A percentile compares a stretch with the other conserved stretches of the same genome.
phyloP scores from a whole-genome alignment of 2,888 invertebrate species.

The Spodoptera picta region DNA sequence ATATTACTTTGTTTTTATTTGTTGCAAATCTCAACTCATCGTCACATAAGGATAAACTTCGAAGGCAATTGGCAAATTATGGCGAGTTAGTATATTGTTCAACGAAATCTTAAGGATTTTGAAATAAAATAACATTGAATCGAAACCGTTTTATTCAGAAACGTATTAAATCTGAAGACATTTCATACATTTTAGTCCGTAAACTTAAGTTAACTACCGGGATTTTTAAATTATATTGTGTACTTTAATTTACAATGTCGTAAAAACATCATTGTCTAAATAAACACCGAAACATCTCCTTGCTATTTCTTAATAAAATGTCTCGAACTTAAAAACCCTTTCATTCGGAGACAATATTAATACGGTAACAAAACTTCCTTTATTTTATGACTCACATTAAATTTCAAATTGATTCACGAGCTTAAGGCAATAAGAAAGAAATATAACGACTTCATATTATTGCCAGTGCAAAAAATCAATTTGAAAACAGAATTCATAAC shows the following conservation, averaged over 20 bases:
- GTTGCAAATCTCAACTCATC: too few relatives aligned
- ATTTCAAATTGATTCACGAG: constrained; percentile 57
- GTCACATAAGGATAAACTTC: too few relatives aligned
- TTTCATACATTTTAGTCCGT: constrained; percentile 20
- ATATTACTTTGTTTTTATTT: too few relatives aligned
- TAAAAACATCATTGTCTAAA: constrained; percentile 44
- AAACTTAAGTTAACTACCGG: constrained; percentile 16
- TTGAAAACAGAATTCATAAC: constrained; percentile 59
- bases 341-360: constrained; percentile 36
- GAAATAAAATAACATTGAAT: neutral
- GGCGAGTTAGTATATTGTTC: too few relatives aligned
- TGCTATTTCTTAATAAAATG: constrained; percentile 22
- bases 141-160: neutral
- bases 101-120: neutral
- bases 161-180: neutral
- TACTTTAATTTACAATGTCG: constrained; percentile 26
- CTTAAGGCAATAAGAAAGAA: constrained; percentile 46
- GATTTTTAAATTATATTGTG: constrained; percentile 18
- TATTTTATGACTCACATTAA: constrained; percentile 54
- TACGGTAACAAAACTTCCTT: constrained; percentile 38
- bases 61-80: too few relatives aligned
- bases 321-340: constrained; percentile 15
- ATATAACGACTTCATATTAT: constrained; percentile 59
- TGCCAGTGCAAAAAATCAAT: constrained; percentile 57
- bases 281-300: constrained; percentile 32